A percentile compares a stretch with the other conserved stretches of the same genome.
Evolutionary conservation across 2,888 invertebrate species (phyloP).

Genomic region (Biston stratarius): DNA sequence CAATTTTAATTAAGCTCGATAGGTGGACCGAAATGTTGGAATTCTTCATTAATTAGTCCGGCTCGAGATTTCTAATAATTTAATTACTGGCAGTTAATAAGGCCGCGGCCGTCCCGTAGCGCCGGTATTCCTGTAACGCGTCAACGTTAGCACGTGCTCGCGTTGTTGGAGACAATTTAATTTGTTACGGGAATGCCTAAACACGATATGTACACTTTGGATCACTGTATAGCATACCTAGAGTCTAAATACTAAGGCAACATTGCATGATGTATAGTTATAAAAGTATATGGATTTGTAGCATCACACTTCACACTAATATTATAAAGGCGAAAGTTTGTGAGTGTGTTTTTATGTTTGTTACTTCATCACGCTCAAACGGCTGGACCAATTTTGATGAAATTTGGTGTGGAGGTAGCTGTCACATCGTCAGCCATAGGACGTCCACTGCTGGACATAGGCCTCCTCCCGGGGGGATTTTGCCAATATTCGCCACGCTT

Average conservation of each 20-base stretch:
- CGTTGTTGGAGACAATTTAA: constrained; percentile 49
- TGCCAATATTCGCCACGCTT: no score
- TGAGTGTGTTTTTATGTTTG: no score
- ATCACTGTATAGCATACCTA: background rate
- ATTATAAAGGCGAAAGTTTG: no score
- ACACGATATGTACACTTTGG: constrained; percentile 6
- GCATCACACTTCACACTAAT: no score
- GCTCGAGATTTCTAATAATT: constrained; percentile 85
- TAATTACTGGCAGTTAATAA: constrained; percentile 85
- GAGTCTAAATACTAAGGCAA: background rate
- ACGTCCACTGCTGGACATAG: no score
- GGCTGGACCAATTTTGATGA: no score
- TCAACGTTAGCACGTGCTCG: constrained; percentile 62
- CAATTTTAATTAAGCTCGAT: constrained; percentile 85
- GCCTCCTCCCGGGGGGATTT: no score
- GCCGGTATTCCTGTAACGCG: constrained; percentile 77
- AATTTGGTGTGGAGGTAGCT: no score
- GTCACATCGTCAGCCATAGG: no score
- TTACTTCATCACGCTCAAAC: no score
- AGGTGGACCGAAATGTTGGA: constrained; percentile 85
- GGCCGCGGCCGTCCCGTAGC: constrained; percentile 62
- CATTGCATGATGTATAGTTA: background rate
- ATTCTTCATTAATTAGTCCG: constrained; percentile 85
- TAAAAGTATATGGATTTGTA: background rate
- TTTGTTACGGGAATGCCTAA: constrained; percentile 43